Base-by-base conservation (phyloP, 2,888 invertebrate genomes). In the Taenaris catops region DNA sequence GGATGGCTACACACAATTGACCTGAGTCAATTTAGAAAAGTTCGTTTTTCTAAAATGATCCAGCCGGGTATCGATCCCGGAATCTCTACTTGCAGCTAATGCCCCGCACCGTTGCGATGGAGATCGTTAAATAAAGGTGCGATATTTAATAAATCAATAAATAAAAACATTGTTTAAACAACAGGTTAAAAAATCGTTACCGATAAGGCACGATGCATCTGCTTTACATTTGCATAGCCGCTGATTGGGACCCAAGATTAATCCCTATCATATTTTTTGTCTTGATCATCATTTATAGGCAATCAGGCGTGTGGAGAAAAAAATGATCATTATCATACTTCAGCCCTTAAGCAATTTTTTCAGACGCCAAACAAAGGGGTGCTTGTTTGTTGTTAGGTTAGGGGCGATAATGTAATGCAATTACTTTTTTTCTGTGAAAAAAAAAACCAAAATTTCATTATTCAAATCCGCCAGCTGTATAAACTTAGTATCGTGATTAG, bases 391-490 rank as follows among this genome's bases (percentile, higher is more conserved):
- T 86, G 83, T 83, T 79, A 71, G 74, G 78, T 81, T 73, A 71
- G 86, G 84, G 83, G 84, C 81, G 84, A 83, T 83, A 86, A 84
- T 83, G 72, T 76, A 70, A 83, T 81, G 80, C 81, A 84, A 84
- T 83, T 76, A 83, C 60, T 70, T 74, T 81, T 78, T 78, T 74
- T 72, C 63, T 43, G 28, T 38, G 40, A 61, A 73, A 76, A n/a
- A n/a, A n/a, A 79, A 74, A 70, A 49, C 45, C 43, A 55, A 62
- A 67, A 72, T 75, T 63, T 80, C 73, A 76, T 81, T 80, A 83
- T 84, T 83, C 73, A 79, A 84, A 83, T 79, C 72, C 67, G 67
- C 75, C 81, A 81, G 84, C 83, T 83, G 84, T 81, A 63, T 71
- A 69, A 72, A 70, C 72, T 57, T 50, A 53, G 69, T 63, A 68